Base-by-base conservation (phyloP, 2,113 vertebrate genomes). In the Pollachius pollachius region DNA sequence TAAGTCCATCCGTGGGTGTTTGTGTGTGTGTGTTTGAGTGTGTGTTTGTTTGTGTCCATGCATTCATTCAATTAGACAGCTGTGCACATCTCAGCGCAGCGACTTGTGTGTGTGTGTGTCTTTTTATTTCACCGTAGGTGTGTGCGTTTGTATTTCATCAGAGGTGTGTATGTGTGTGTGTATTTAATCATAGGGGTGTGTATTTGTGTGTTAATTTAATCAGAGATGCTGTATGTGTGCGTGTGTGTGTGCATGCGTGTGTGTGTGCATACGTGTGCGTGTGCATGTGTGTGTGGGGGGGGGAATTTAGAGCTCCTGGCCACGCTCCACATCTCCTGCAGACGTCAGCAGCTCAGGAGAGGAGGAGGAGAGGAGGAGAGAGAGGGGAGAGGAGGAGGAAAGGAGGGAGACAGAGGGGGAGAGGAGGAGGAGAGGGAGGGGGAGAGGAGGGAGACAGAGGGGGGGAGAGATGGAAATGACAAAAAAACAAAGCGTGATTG, bases 231-330 rank as follows among this genome's bases (percentile, higher is more conserved):
- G 54, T n/a, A 23, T 71, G 73, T 64, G 60, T 15, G 63, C 15
- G 58, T 52, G 52, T 15, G 5, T 57, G 62, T 19, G 67, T 60
- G 70, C 37, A 64, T 25, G 52, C 62, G 68, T 52, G 69, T 72
- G 57, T 83, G 82, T 83, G 67, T 86, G 80, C 78, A 79, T 67
- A 65, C 75, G 62, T 67, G 12, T 2, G 23, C 81, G 73, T 87
- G n/a, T n/a, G n/a, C n/a, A n/a, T n/a, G n/a, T n/a, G n/a, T n/a
- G n/a, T n/a, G n/a, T n/a, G n/a, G n/a, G n/a, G n/a, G n/a, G n/a
- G n/a, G n/a, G n/a, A 86, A 88, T 90, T 86, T 88, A 89, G 83
- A 21, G 78, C 63, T 77, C 68, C 83, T 85, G 81, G 86, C 85
- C 27, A 11, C 41, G 21, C 79, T 87, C 81, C 76, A 78, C 34